Base-by-base conservation (phyloP, 2,113 vertebrate genomes). In the Siphamia tubifer region DNA sequence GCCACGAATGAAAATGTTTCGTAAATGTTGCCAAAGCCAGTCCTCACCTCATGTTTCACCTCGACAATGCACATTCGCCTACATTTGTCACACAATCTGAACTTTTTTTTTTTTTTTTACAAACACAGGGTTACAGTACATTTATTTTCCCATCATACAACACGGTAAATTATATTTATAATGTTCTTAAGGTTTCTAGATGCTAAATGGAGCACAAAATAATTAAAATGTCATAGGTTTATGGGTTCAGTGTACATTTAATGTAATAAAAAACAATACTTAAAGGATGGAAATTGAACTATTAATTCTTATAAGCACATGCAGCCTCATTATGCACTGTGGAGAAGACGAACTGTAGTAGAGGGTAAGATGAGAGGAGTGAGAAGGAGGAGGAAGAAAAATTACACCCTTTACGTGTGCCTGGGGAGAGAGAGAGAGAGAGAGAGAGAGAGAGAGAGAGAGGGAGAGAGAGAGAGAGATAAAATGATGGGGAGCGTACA, bases 1-100 rank as follows among this genome's bases (percentile, higher is more conserved):
- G 35, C 53, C 58, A 43, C 44, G 74, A 71, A 20, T 42, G 57
- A 69, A 76, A 52, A 51, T 78, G 83, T 75, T 63, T 79, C 68
- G 65, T 58, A 54, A 39, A 74, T 55, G 40, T 57, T 19, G 58
- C 13, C 68, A 44, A 58, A 72, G 68, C 65, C 64, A 34, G 51
- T 2, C 19, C 45, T 76, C 68, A 79, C 83, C 80, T 72, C 27
- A 40, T 10, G 5, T 32, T 64, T 38, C 66, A 72, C 67, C 45
- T 65, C 36, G 28, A 61, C 25, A 1, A 27, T 28, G n/a, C n/a
- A n/a, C n/a, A n/a, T n/a, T n/a, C n/a, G n/a, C n/a, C n/a, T n/a
- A n/a, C n/a, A n/a, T n/a, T n/a, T n/a, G 47, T 49, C 24, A 17
- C 57, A 40, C 4, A 28, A 8, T 16, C 19, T 66, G 35, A 34